These are phyloP conservation scores for Porites australiensis DNA, from an alignment of 64 coral and sea anemone species.

Conservation along the genomic window DNA sequence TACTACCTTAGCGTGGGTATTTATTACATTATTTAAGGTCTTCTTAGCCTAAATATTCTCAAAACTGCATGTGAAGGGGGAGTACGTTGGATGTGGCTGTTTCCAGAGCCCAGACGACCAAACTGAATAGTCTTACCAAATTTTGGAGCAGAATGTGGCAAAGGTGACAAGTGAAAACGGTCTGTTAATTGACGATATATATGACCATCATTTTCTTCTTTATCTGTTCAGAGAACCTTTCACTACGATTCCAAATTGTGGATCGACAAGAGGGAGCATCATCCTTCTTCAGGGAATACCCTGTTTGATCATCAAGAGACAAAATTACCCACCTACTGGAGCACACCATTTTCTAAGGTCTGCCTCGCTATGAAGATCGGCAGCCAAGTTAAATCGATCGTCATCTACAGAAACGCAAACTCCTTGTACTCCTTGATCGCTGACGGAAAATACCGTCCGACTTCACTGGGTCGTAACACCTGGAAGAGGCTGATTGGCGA, in stretches of 20 bases:
- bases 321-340: constrained; percentile 24
- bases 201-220: not conserved
- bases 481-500: constrained; percentile 47
- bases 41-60: too few species aligned
- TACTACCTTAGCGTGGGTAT: too few species aligned
- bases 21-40: too few species aligned
- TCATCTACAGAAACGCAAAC: not conserved
- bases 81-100: too few species aligned
- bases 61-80: too few species aligned
- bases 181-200: too few species aligned
- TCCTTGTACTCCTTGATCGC: constrained; percentile 34
- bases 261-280: not conserved
- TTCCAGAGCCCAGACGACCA: too few species aligned
- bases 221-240: constrained; percentile 19
- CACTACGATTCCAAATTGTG: constrained; percentile 15
- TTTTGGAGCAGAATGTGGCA: too few species aligned
- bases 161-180: too few species aligned
- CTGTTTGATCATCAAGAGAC: constrained; percentile 1
- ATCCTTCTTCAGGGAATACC: not conserved
- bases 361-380: constrained; percentile 47
- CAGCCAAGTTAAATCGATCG: not conserved
- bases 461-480: not conserved
- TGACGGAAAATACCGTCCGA: constrained; percentile 33
- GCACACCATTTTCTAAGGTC: constrained; percentile 2
- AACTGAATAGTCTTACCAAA: too few species aligned